Evolutionary conservation across 2,888 invertebrate genomes (phyloP).

Genomic region (Cyclophora albipunctata): DNA sequence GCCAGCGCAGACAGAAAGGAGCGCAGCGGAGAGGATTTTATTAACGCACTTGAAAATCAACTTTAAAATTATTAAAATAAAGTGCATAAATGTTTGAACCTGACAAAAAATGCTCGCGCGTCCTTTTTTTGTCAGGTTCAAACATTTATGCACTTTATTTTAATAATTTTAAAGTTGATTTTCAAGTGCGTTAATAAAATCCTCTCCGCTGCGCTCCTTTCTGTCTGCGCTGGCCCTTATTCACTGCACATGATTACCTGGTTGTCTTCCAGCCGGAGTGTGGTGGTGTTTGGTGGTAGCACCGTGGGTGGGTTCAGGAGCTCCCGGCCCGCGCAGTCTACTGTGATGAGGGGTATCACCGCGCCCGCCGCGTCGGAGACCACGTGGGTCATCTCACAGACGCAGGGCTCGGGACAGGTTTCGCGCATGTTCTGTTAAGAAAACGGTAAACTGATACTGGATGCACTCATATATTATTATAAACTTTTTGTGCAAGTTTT

Average conservation of each 20-base stretch:
- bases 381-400: slow-evolving; percentile 79
- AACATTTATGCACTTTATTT: too few species aligned
- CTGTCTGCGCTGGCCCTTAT: too few species aligned
- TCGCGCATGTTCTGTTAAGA: slow-evolving; percentile 62
- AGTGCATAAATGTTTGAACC: too few species aligned
- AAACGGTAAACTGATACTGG: background rate
- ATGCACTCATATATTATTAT: background rate
- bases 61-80: too few species aligned
- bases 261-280: slow-evolving; percentile 79
- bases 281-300: slow-evolving; percentile 80
- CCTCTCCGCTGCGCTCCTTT: too few species aligned
- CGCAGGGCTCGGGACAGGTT: slow-evolving; percentile 78
- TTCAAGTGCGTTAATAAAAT: too few species aligned
- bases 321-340: slow-evolving; percentile 78
- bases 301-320: slow-evolving; percentile 75
- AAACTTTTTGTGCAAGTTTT: background rate
- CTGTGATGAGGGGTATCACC: slow-evolving; percentile 79
- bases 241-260: slow-evolving; percentile 56
- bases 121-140: too few species aligned
- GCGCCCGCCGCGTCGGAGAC: slow-evolving; percentile 64
- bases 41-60: too few species aligned
- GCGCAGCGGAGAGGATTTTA: too few species aligned
- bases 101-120: too few species aligned
- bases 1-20: too few species aligned
- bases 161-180: too few species aligned